Percentiles rank a stretch among this genome's conserved stretches.
phyloP scores from a whole-genome alignment of 1,140 invertebrate species.

The Bombus huntii region DNA sequence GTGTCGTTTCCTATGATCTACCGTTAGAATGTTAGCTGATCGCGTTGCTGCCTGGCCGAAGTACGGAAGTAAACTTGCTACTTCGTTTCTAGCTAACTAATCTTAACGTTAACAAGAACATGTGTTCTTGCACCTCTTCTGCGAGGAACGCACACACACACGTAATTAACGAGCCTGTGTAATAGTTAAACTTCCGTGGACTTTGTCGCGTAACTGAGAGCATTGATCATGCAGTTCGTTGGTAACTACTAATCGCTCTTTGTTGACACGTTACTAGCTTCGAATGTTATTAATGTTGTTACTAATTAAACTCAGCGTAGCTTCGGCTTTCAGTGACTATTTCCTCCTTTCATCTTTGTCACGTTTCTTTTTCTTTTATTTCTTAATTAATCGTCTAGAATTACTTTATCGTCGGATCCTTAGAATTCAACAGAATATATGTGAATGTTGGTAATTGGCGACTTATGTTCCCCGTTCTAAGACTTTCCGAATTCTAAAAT shows the following conservation, averaged over 20 bases:
- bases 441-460: too few relatives aligned
- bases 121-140: constrained; percentile 27
- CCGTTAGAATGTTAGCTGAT: constrained; percentile 10
- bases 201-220: constrained; percentile 8
- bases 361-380: too few relatives aligned
- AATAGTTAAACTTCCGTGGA: constrained; percentile 23
- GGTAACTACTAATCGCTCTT: constrained; percentile 32
- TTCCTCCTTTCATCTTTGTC: background rate
- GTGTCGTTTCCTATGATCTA: background rate
- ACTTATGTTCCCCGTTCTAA: background rate
- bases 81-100: constrained; percentile 26
- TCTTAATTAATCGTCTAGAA: too few relatives aligned
- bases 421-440: too few relatives aligned
- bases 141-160: background rate
- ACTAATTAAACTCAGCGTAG: constrained; percentile 17
- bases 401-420: too few relatives aligned
- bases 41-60: background rate
- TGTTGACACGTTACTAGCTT: constrained; percentile 7
- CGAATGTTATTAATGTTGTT: background rate
- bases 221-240: constrained; percentile 37
- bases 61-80: constrained; percentile 32
- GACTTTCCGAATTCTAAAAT: too few relatives aligned
- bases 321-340: too few relatives aligned
- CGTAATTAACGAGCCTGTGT: constrained; percentile 26
- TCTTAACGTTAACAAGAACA: constrained; percentile 50